phyloP scores from a whole-genome alignment of 2,797 vertebrate genomes.

The Erethizon dorsatum region DNA sequence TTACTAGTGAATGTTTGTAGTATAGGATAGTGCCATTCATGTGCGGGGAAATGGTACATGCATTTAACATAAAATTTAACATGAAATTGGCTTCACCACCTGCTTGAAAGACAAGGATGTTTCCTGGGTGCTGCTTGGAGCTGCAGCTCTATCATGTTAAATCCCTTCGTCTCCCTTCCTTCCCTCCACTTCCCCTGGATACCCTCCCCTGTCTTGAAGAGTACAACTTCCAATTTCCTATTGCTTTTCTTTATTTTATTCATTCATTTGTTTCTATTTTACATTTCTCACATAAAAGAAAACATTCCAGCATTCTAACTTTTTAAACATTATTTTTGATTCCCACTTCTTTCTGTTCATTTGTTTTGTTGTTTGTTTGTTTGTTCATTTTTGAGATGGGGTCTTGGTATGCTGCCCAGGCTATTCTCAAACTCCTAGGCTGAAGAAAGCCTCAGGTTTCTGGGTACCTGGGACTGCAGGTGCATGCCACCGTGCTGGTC shows the following conservation, averaged over 20 bases:
- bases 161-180: not conserved
- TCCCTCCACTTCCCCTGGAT: not conserved
- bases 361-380: not conserved
- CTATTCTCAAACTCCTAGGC: not conserved
- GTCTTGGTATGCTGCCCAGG: not conserved
- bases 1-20: not conserved
- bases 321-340: not conserved
- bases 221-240: not conserved
- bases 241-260: not conserved
- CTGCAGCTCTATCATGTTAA: constrained; percentile 85
- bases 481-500: not conserved
- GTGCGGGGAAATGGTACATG: not conserved
- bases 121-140: constrained; percentile 94
- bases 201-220: not conserved
- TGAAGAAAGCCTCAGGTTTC: too few relatives aligned
- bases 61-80: not conserved
- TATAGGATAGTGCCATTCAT: not conserved
- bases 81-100: constrained; percentile 88
- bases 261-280: not conserved
- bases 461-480: not conserved
- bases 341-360: not conserved
- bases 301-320: not conserved
- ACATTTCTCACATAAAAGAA: not conserved
- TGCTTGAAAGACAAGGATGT: constrained; percentile 95
- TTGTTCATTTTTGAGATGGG: not conserved